A percentile compares a stretch with the other conserved stretches of the same genome.
phyloP scores from a whole-genome alignment of 1,140 invertebrate species.

The Leptopilina clavipes region DNA sequence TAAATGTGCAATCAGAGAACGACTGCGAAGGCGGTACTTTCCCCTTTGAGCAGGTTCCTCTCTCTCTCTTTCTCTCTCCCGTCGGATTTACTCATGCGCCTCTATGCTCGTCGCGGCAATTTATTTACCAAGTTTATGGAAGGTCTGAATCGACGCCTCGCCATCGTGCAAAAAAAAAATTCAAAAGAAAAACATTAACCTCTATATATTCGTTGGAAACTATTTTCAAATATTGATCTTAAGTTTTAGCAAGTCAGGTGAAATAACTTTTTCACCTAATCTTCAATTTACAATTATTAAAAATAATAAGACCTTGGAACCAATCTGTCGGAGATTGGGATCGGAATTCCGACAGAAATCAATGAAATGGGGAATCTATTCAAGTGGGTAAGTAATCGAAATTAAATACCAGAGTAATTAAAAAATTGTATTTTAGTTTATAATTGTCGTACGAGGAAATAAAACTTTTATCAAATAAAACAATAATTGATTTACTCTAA shows the following conservation, averaged over 20 bases:
- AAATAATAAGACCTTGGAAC: too few species aligned
- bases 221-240: conserved; percentile 11
- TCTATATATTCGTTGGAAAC: not conserved
- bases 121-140: conserved; percentile 33
- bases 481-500: too few species aligned
- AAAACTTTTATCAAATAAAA: too few species aligned
- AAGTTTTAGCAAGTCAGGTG: not conserved
- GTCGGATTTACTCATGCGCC: conserved; percentile 19
- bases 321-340: too few species aligned
- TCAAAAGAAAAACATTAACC: conserved; percentile 14
- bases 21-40: conserved; percentile 25
- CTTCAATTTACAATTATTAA: not conserved
- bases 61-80: not conserved
- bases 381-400: too few species aligned
- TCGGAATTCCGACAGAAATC: too few species aligned
- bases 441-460: too few species aligned
- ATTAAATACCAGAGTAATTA: too few species aligned
- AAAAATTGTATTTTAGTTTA: too few species aligned
- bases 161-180: too few species aligned
- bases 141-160: not conserved
- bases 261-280: not conserved
- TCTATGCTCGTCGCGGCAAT: conserved; percentile 32
- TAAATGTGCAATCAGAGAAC: conserved; percentile 33
- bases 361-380: too few species aligned
- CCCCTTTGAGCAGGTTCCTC: conserved; percentile 6